Evolutionary conservation across 2,797 vertebrate species (phyloP).

Genomic region (Bradypodion pumilum): DNA sequence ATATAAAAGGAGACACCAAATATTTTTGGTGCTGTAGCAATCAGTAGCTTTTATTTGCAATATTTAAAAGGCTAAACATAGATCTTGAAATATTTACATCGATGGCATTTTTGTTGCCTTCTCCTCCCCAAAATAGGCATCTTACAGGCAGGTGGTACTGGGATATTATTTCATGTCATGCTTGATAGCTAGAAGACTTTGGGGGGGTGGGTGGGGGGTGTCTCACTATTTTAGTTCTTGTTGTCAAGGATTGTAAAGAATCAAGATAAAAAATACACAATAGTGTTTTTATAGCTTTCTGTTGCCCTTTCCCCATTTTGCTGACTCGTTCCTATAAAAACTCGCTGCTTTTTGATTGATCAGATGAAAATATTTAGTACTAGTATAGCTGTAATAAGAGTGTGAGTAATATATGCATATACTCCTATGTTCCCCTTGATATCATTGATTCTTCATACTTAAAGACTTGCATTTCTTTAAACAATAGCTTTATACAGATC

Average conservation of each 20-base stretch:
- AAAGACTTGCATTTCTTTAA: background rate
- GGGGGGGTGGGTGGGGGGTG: too few species aligned
- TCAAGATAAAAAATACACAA: slow-evolving; percentile 3
- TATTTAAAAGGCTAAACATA: slow-evolving; percentile 58
- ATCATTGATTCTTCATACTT: background rate
- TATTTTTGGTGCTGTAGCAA: slow-evolving; percentile 1
- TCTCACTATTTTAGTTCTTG: slow-evolving; percentile 25
- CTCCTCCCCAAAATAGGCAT: slow-evolving; percentile 20
- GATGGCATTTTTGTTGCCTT: slow-evolving; percentile 16
- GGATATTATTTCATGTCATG: slow-evolving; percentile 21
- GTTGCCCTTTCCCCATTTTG: background rate
- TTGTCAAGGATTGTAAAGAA: slow-evolving; percentile 9
- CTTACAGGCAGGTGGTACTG: slow-evolving; percentile 40
- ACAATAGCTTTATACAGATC: background rate
- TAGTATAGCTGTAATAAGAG: background rate
- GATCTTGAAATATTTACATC: slow-evolving; percentile 33
- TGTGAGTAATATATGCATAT: background rate
- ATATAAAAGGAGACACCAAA: background rate
- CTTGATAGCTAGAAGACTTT: slow-evolving; percentile 20
- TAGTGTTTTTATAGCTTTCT: background rate
- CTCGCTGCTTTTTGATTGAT: background rate
- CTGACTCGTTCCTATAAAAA: slow-evolving; percentile 1
- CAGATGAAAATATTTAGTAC: background rate
- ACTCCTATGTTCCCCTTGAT: background rate
- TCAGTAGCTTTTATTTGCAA: slow-evolving; percentile 43